Evolutionary conservation across 2,113 vertebrate species (phyloP).

Genomic region (Erinaceus europaeus): DNA sequence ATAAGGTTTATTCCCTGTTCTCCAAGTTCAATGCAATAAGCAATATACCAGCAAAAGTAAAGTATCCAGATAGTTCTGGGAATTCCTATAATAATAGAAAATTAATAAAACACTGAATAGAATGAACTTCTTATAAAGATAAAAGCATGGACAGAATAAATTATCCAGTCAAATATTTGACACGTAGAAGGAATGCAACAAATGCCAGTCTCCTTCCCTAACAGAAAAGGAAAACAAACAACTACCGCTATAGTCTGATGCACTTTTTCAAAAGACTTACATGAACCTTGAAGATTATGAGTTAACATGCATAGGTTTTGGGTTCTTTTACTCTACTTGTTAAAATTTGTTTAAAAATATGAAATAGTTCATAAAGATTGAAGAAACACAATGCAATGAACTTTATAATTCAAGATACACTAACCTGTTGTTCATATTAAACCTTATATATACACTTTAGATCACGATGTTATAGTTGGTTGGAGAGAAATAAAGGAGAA

Average conservation of each 20-base stretch:
- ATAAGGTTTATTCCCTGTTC: not conserved
- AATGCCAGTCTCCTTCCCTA: not conserved
- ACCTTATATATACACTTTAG: not conserved
- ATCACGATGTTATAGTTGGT: not conserved
- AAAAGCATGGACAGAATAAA: not conserved
- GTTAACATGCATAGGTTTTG: not conserved
- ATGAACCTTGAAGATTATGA: not conserved
- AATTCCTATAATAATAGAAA: not conserved
- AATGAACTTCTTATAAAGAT: not conserved
- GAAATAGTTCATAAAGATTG: slow-evolving; percentile 9
- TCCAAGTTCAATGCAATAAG: not conserved
- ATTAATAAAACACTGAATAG: not conserved
- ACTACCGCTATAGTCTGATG: not conserved
- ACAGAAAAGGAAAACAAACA: not conserved
- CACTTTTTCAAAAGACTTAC: not conserved
- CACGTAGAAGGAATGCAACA: not conserved
- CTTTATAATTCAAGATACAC: not conserved
- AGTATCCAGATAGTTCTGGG: not conserved
- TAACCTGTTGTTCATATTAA: not conserved
- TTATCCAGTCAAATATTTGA: not conserved
- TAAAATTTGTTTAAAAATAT: slow-evolving; percentile 10
- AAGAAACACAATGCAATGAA: not conserved
- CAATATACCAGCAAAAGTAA: not conserved
- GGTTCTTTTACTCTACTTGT: not conserved
- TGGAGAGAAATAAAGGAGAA: not conserved